Evolutionary conservation across 2,888 invertebrate genomes (phyloP).

Genomic region (Trimorus sp.): DNA sequence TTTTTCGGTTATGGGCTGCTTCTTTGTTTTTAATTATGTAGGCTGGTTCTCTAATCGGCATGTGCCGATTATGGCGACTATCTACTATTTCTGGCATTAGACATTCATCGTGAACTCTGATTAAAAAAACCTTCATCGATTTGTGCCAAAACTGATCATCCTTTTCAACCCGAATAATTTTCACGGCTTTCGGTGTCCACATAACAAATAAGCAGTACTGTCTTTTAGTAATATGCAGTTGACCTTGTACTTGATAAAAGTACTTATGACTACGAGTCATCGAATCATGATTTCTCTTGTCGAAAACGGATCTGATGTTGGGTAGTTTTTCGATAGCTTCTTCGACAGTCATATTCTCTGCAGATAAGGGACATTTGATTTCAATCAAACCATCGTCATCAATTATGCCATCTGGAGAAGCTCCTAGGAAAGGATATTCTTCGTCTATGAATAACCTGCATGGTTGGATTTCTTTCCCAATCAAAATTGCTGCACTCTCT

Average conservation of each 20-base stretch:
- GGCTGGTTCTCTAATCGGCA: conserved; percentile 9
- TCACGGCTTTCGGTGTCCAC: conserved; percentile 11
- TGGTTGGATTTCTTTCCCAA: conserved; percentile 12
- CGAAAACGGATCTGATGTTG: neutral
- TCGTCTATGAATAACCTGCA: conserved; percentile 59
- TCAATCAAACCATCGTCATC: conserved; percentile 60
- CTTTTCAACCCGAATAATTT: neutral
- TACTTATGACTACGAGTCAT: conserved; percentile 18
- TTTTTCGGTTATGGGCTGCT: no score
- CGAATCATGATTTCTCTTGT: neutral
- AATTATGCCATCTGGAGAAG: conserved; percentile 63
- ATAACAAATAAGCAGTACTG: conserved; percentile 14
- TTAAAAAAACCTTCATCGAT: neutral
- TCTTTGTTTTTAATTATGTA: conserved; percentile 9
- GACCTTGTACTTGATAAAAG: conserved; percentile 23
- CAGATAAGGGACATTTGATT: conserved; percentile 57
- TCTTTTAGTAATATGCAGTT: conserved; percentile 8
- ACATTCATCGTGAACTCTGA: conserved; percentile 8
- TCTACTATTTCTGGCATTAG: conserved; percentile 25
- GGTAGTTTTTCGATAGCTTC: conserved; percentile 10
- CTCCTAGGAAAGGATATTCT: conserved; percentile 40
- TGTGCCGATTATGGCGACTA: conserved; percentile 22
- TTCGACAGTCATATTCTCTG: conserved; percentile 4
- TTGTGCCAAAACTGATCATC: conserved; percentile 14
- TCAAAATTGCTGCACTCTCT: conserved; percentile 5